Evolutionary conservation across 2,888 invertebrate genomes (phyloP).

Genomic region (Drosophila gaucha): DNA sequence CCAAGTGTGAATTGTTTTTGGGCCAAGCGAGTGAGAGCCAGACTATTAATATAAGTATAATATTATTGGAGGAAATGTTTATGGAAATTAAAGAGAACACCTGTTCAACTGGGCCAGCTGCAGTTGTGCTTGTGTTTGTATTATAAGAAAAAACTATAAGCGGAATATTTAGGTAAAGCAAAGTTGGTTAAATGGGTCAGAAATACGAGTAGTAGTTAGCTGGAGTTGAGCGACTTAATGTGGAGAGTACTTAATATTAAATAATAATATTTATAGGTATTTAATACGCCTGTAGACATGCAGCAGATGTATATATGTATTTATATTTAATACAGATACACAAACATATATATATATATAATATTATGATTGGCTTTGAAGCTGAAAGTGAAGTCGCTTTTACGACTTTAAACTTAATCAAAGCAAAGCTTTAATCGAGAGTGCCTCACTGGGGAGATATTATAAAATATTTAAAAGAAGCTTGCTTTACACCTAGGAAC

Average conservation of each 20-base stretch:
- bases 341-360: conserved; percentile 1
- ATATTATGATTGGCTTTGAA: not conserved
- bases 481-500: no score
- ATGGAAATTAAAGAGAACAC: conserved; percentile 12
- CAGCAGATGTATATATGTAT: not conserved
- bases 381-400: not conserved
- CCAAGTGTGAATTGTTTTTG: not conserved
- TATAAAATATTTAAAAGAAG: no score
- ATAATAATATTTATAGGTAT: no score
- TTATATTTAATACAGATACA: not conserved
- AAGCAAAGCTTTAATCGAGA: not conserved
- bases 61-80: not conserved
- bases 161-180: not conserved
- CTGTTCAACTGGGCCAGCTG: not conserved
- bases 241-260: no score
- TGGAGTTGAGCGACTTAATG: not conserved
- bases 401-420: not conserved
- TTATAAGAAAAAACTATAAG: not conserved
- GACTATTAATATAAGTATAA: not conserved
- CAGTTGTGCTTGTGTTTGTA: not conserved
- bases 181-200: conserved; percentile 1
- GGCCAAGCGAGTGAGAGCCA: not conserved
- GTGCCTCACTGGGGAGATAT: not conserved
- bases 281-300: not conserved
- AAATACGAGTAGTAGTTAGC: not conserved